Percentiles rank a stretch among this genome's conserved stretches.
phyloP scores from a whole-genome alignment of 1,140 invertebrate species.

The Trinorchestia longiramus region DNA sequence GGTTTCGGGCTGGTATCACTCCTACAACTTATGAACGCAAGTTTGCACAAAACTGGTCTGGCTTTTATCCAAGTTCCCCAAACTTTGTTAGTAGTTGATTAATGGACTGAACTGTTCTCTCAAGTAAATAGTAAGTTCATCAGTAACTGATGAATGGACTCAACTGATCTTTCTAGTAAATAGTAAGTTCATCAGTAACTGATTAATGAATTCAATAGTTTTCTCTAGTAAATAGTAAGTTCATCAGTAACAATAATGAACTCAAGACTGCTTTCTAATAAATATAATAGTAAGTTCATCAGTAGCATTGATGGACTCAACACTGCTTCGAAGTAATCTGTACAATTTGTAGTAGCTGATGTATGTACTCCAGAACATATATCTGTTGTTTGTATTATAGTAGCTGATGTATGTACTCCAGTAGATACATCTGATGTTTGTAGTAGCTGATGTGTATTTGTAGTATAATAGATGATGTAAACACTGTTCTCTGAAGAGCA shows the following conservation, averaged over 20 bases:
- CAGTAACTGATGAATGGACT: background rate
- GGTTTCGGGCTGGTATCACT: background rate
- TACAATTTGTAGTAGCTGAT: no score
- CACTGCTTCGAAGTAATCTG: background rate
- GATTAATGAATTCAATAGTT: background rate
- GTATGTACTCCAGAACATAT: no score
- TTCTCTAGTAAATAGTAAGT: background rate
- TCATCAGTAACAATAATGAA: background rate
- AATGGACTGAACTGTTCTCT: background rate
- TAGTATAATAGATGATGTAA: no score
- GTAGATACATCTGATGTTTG: no score
- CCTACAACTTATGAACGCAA: background rate
- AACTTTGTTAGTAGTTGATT: background rate
- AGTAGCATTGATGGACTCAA: background rate
- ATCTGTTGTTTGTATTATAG: no score
- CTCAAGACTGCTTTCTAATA: background rate
- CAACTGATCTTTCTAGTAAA: background rate
- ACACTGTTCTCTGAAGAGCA: no score
- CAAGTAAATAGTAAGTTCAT: background rate
- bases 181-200: background rate
- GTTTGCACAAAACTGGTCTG: background rate
- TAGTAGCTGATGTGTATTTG: no score
- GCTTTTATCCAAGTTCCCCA: background rate
- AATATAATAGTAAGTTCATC: background rate
- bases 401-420: no score